Evolutionary conservation across 1,140 invertebrate species (phyloP), one percentile per base, ranked within the genome.

Genomic region (Littorina saxatilis): DNA sequence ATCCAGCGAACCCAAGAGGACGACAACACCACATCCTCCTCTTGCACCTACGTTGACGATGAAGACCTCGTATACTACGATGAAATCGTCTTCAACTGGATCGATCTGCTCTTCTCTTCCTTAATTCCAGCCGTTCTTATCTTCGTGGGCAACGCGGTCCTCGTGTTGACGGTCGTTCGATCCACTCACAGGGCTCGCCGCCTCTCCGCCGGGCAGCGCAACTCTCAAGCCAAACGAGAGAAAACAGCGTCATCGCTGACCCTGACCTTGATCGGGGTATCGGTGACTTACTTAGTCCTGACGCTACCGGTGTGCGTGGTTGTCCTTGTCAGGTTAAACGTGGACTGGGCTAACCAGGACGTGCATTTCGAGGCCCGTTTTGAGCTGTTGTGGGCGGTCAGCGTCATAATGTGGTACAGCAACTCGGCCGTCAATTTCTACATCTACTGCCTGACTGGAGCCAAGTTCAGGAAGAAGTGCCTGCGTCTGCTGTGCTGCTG

Each of bases 361-460:
- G 23, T 43, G 61, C 35, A 39, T 39, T 23, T 39, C 66, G 9
- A 4, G 11, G 66, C 66, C 9, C 35, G 66, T 32, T 15, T 50
- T 20, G 40, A 50, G 17, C 23, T 78, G n/a, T 17, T 27, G 35
- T 78, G 29, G 55, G 37, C 39, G 27, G 4, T 86, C 70, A 40
- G 70, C 78, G 58, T 72, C 32, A n/a, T 73, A 15, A 5, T 78
- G 76, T 78, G 76, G 76, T 78, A 78, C 15, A 32, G 39, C 7
- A 78, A 78, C n/a, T 29, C 37, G 17, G 58, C 76, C 9, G 35
- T 78, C 23, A 78, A 78, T 17, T 78, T 78, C 29, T 78, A 78
- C 55, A 23, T 78, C 55, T 66, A 78, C 39, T 78, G 76, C 29
- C 58, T 78, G 29, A 78, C 32, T 15, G 76, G 76, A 0, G 43